phyloP scores from a whole-genome alignment of 2,888 invertebrate genomes.

The Cataglyphis livida region DNA sequence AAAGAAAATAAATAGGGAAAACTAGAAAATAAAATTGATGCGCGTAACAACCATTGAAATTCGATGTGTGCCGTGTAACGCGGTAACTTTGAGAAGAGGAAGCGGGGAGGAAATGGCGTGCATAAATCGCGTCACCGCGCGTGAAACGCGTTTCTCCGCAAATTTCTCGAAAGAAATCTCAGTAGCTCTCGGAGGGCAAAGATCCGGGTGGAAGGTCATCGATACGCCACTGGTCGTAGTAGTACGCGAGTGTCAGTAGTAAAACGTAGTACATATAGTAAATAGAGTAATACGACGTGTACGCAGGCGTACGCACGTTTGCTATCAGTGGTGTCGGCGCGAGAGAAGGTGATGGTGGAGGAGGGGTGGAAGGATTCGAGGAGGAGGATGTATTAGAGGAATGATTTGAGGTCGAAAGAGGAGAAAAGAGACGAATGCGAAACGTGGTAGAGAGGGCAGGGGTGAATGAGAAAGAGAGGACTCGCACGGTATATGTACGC shows the following conservation, averaged over 20 bases:
- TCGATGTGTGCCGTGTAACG: background rate
- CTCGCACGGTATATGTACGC: background rate
- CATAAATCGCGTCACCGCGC: conserved; percentile 26
- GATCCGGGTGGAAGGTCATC: conserved; percentile 64
- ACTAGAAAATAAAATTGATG: conserved; percentile 31
- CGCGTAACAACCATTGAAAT: conserved; percentile 30
- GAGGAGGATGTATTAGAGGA: conserved; percentile 52
- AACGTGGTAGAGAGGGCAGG: conserved; percentile 22
- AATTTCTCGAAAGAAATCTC: conserved; percentile 33
- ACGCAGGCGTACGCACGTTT: conserved; percentile 81
- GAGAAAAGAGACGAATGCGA: conserved; percentile 55
- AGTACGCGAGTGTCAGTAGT: conserved; percentile 75
- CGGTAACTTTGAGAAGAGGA: conserved; percentile 16
- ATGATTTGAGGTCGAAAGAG: conserved; percentile 62
- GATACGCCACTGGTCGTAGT: conserved; percentile 72
- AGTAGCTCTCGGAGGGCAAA: conserved; percentile 23
- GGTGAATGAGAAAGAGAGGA: background rate
- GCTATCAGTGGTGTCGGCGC: conserved; percentile 53
- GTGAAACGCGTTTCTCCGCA: background rate
- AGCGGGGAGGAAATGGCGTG: conserved; percentile 25
- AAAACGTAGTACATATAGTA: conserved; percentile 74
- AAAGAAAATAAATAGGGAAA: conserved; percentile 3
- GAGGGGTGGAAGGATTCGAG: conserved; percentile 55
- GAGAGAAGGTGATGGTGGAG: conserved; percentile 53
- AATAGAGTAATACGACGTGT: conserved; percentile 80